Base-by-base conservation (phyloP, 2,797 vertebrate species). In the Jordanella pulchra region DNA sequence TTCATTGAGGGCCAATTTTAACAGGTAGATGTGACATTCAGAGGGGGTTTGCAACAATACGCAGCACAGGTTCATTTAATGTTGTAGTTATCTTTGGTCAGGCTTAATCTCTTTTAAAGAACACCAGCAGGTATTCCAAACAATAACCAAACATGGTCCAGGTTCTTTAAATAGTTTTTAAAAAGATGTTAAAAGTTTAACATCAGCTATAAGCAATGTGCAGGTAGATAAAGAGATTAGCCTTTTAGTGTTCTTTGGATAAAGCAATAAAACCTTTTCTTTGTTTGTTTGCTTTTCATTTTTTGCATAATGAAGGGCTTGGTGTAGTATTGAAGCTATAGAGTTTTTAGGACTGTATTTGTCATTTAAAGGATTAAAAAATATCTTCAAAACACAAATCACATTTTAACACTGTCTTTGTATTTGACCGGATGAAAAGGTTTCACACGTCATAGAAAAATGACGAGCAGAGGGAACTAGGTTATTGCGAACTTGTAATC, bases 21-120 rank as follows among this genome's bases (percentile, higher is more conserved):
- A 80, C 93, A 89, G 18, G 70, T 71, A 53, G 17, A 39, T 86
- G 93, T 78, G 69, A 86, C 84, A 94, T 93, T 89, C 85, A 73
- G 72, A 76, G 66, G 66, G 81, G 66, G 79, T 84, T 70, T 86
- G 86, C 84, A 72, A 86, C 82, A 61, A 67, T 54, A 60, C 78
- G 45, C 67, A 55, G 47, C 42, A 42, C 28, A 54, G 65, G n/a
- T 78, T 85, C 30, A 61, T 76, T 76, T 75, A 45, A 71, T 78
- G 32, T 66, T 77, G 42, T 47, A 14, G 73, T 61, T 30, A 39
- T 71, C 67, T 77, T 11, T 68, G 25, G 56, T 65, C 21, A 61
- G 30, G 12, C 1, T 25, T 25, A 72, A 56, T 23, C 3, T 42
- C 18, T 27, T 47, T 61, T 1, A 35, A 60, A 27, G 18, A 12